These are phyloP conservation scores for Tachina lurida DNA, from an alignment of 2,888 invertebrate genomes.

Conservation along the genomic window DNA sequence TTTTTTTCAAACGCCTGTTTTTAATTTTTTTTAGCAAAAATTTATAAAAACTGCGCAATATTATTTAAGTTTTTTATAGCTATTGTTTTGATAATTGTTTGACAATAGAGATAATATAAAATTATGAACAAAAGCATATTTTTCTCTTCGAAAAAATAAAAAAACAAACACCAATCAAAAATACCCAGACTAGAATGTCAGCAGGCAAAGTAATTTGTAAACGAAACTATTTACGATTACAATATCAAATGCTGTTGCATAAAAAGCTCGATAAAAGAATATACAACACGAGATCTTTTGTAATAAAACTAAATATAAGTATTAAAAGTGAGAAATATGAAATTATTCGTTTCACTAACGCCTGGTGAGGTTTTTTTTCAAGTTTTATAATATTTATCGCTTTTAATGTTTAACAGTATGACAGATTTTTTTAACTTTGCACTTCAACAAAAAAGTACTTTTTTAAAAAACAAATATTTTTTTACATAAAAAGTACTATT, in stretches of 20 bases:
- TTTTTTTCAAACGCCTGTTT: not conserved
- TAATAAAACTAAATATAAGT: not conserved
- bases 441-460: too few relatives aligned
- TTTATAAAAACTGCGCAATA: conserved; percentile 36
- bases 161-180: conserved; percentile 23
- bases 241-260: not conserved
- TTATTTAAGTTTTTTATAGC: not conserved
- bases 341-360: too few relatives aligned
- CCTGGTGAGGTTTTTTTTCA: too few relatives aligned
- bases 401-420: too few relatives aligned
- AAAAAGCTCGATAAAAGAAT: not conserved
- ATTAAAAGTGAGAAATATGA: not conserved
- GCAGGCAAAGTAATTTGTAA: not conserved
- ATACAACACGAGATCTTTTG: conserved; percentile 12
- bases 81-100: conserved; percentile 19
- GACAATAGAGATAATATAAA: conserved; percentile 44
- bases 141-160: conserved; percentile 19
- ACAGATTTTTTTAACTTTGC: too few relatives aligned
- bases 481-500: too few relatives aligned
- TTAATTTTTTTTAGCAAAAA: not conserved
- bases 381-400: too few relatives aligned
- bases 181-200: conserved; percentile 13
- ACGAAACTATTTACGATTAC: not conserved
- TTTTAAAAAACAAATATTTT: too few relatives aligned
- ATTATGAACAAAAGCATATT: conserved; percentile 25